Percentiles rank a stretch among this genome's conserved stretches.
Conservation (phyloP, 1,140 invertebrate species). For the Bombus polaris region DNA sequence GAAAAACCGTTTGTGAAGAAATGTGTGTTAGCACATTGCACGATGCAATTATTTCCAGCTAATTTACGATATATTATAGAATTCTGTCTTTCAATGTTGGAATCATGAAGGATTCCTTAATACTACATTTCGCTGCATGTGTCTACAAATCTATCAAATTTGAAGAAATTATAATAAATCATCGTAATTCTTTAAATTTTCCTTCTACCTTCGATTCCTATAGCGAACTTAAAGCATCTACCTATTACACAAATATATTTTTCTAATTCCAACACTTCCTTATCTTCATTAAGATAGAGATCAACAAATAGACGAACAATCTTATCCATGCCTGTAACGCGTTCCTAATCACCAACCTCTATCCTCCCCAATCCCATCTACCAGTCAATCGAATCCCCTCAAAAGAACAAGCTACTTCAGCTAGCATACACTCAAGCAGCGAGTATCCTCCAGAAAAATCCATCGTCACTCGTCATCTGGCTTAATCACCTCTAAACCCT, state of each 20-base stretch:
- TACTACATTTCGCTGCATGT: too few relatives aligned
- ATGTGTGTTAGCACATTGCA: too few relatives aligned
- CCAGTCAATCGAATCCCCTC: background rate
- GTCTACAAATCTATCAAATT: background rate
- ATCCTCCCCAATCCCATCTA: background rate
- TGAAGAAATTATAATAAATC: too few relatives aligned
- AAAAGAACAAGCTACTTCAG: background rate
- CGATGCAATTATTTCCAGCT: too few relatives aligned
- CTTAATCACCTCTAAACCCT: background rate
- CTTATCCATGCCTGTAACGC: background rate
- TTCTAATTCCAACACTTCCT: background rate
- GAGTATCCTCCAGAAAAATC: background rate
- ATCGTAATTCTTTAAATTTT: too few relatives aligned
- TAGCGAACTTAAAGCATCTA: background rate
- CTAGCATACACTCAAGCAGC: background rate
- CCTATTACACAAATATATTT: background rate
- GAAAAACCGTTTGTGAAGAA: too few relatives aligned
- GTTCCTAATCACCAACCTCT: background rate
- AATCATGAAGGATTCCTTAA: background rate
- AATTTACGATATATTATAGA: background rate
- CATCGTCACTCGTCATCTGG: background rate
- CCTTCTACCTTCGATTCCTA: too few relatives aligned
- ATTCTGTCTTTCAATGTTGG: background rate
- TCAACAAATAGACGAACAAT: background rate
- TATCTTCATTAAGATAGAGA: too few relatives aligned